Evolutionary conservation across 2,113 vertebrate species (phyloP).

Genomic region (Rhabdornis inornatus): DNA sequence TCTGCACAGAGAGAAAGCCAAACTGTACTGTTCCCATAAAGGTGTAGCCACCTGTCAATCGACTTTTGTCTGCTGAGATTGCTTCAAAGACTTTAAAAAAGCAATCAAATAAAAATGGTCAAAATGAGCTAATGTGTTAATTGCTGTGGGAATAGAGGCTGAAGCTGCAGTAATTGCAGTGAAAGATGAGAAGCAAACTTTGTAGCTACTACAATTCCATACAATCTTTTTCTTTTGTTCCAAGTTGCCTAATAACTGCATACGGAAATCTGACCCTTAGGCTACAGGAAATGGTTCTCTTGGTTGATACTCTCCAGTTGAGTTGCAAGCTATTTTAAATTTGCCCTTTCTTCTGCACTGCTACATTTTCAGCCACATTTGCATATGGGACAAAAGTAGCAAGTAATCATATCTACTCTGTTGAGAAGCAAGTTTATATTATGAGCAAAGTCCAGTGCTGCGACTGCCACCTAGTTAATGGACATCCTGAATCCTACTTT

Average conservation of each 20-base stretch:
- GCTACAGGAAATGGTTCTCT: not conserved
- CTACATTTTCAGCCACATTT: not conserved
- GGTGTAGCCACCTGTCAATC: not conserved
- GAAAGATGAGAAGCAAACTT: not conserved
- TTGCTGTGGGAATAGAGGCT: not conserved
- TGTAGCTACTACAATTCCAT: not conserved
- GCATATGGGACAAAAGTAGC: not conserved
- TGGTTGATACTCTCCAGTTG: not conserved
- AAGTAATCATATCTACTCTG: not conserved
- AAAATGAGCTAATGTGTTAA: not conserved
- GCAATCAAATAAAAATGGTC: not conserved
- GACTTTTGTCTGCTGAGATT: not conserved
- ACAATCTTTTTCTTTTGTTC: not conserved
- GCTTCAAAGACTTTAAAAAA: not conserved
- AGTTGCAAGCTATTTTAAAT: not conserved
- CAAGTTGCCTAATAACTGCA: not conserved
- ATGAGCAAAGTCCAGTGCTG: not conserved
- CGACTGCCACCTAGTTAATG: not conserved
- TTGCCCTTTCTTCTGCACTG: not conserved
- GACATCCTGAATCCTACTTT: not conserved
- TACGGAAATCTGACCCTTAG: not conserved
- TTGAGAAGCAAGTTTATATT: not conserved
- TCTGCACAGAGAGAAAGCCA: not conserved
- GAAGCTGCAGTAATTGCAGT: not conserved
- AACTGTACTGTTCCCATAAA: not conserved